phyloP scores from a whole-genome alignment of 2,888 invertebrate species.

The Stenchaetothrips biformis region DNA sequence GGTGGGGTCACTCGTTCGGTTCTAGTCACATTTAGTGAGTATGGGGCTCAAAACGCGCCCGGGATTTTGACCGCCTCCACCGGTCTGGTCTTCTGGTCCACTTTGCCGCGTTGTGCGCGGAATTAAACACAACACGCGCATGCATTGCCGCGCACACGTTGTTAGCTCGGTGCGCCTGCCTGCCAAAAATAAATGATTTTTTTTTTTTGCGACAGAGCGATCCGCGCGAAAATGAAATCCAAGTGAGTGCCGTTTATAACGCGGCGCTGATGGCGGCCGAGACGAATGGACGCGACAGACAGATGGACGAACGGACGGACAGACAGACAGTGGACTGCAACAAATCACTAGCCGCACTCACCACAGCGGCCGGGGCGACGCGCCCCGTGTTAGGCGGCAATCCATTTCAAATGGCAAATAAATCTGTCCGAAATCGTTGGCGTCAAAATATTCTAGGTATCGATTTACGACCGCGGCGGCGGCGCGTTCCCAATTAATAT shows the following conservation, averaged over 20 bases:
- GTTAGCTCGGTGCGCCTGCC: too few relatives aligned
- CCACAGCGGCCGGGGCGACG: background rate
- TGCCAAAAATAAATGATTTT: background rate
- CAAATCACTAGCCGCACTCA: background rate
- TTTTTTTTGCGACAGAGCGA: background rate
- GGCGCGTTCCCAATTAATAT: background rate
- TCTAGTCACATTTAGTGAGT: too few relatives aligned
- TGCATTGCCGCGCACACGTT: too few relatives aligned
- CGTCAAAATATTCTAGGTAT: background rate
- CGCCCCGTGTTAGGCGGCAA: background rate
- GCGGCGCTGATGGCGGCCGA: background rate
- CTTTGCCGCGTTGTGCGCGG: too few relatives aligned
- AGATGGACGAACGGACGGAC: too few relatives aligned
- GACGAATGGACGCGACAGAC: background rate
- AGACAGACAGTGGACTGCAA: background rate
- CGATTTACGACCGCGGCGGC: background rate
- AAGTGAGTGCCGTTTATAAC: constrained; percentile 27
- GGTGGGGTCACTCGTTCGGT: too few relatives aligned
- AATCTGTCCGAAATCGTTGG: background rate
- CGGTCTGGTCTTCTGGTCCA: too few relatives aligned
- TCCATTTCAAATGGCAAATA: background rate
- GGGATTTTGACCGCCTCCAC: too few relatives aligned
- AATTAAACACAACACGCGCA: too few relatives aligned
- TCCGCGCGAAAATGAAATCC: constrained; percentile 31
- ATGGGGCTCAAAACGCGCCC: too few relatives aligned